Base-by-base conservation (phyloP, 2,888 invertebrate genomes). In the Eupithecia subfuscata region DNA sequence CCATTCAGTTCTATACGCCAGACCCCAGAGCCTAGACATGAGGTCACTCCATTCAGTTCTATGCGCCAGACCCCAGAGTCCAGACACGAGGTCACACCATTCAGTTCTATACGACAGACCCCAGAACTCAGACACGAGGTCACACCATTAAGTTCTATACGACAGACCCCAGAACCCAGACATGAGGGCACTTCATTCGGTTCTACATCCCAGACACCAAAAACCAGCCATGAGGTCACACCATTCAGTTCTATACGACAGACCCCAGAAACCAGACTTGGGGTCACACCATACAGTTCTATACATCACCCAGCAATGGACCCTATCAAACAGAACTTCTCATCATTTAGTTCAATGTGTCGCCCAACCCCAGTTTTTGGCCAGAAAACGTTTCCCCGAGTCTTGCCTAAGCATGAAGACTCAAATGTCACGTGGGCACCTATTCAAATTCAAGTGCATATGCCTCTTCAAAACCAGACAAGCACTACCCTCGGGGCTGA, bases 311-410 rank as follows among this genome's bases (percentile, higher is more conserved):
- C n/a, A 14, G 37, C 34, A 65, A 14, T 14, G 5, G 30, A 30
- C 16, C 16, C 63, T 52, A 52, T 22, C 16, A 63, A 16, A 63
- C 60, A 25, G 60, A 30, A 63, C 5, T n/a, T 64, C 30, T 64
- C 34, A 60, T 25, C 64, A 64, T 22, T 64, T 43, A 63, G 56
- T 34, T n/a, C n/a, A 2, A 48, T 25, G 3, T 22, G 64, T 30
- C 74, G 72, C 6, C 25, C 74, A n/a, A 12, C 69, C 5, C 84
- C 84, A 71, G 69, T 74, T 6, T 89, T 87, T 78, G 86, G 87
- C 7, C 84, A 87, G 81, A 76, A 82, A 0, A 70, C 72, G 0
- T 89, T 87, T 68, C 85, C 86, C 0, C 86, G 82, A 48, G 84
- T 85, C 48, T 65, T 84, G 2, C 69, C 81, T 4, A 72, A 70